Conservation (phyloP, 2,113 vertebrate species). For the Sander lucioperca region DNA sequence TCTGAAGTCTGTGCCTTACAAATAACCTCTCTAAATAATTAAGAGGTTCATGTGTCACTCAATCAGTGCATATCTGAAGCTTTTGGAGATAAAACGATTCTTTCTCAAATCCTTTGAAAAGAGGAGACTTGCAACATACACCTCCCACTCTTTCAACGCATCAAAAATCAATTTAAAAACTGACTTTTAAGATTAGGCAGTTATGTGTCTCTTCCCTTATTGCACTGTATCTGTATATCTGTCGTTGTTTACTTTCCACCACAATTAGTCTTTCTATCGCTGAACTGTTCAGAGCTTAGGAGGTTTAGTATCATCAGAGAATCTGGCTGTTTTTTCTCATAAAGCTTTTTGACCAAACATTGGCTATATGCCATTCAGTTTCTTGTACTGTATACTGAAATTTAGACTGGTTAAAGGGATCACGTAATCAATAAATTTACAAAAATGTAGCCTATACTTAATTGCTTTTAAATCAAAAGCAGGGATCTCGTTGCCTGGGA, state of each 20-base stretch:
- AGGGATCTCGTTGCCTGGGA: neutral
- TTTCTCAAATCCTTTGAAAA: conserved; percentile 57
- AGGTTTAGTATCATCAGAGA: conserved; percentile 28
- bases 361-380: neutral
- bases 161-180: conserved; percentile 26
- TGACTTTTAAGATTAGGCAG: conserved; percentile 43
- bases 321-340: neutral
- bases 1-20: conserved; percentile 65
- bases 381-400: neutral
- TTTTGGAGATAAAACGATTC: conserved; percentile 66
- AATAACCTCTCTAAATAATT: conserved; percentile 81
- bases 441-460: neutral
- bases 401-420: conserved; percentile 59
- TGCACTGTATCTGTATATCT: conserved; percentile 24
- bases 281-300: conserved; percentile 41
- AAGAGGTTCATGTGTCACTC: conserved; percentile 74
- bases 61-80: conserved; percentile 65
- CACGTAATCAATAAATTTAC: conserved; percentile 31
- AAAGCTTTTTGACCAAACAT: neutral
- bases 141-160: conserved; percentile 34
- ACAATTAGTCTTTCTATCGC: conserved; percentile 20
- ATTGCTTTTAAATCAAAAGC: neutral
- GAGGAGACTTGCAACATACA: conserved; percentile 49
- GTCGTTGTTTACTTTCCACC: conserved; percentile 10
- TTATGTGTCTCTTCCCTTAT: conserved; percentile 22